Conservation (phyloP, 2,113 vertebrate genomes). For the Aphyosemion australe region DNA sequence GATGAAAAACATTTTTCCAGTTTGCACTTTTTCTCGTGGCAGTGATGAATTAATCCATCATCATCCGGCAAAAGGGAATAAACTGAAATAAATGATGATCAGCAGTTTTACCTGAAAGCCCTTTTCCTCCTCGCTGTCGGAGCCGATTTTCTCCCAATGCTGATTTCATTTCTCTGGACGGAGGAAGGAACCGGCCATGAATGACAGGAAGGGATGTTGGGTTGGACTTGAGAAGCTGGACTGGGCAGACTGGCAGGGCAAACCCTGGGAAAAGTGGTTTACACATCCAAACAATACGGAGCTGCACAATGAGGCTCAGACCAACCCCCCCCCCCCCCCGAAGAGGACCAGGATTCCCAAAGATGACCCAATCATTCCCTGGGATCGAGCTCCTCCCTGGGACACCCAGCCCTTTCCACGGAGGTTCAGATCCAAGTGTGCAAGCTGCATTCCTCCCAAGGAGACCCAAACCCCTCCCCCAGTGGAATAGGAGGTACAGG, state of each 20-base stretch:
- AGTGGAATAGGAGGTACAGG: not conserved
- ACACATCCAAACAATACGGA: slow-evolving; percentile 67
- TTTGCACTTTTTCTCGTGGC: not conserved
- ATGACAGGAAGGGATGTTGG: slow-evolving; percentile 78
- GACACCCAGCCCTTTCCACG: slow-evolving; percentile 41
- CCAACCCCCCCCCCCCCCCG: too few relatives aligned
- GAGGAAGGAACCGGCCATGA: slow-evolving; percentile 80
- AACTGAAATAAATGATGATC: not conserved
- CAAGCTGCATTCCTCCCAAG: too few relatives aligned
- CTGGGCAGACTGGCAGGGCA: slow-evolving; percentile 33
- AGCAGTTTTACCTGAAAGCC: slow-evolving; percentile 4
- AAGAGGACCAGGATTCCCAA: too few relatives aligned
- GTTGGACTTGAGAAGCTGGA: slow-evolving; percentile 35
- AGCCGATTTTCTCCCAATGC: too few relatives aligned
- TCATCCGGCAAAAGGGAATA: not conserved
- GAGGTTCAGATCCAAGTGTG: too few relatives aligned
- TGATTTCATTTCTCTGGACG: slow-evolving; percentile 20
- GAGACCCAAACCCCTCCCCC: not conserved
- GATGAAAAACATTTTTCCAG: not conserved
- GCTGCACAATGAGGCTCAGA: slow-evolving; percentile 38
- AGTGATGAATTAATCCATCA: not conserved
- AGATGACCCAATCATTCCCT: too few relatives aligned
- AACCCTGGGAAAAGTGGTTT: slow-evolving; percentile 75
- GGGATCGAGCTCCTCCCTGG: too few relatives aligned
- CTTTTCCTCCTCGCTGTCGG: too few relatives aligned